phyloP scores from a whole-genome alignment of 2,888 invertebrate genomes.

The Minunthozetes semirufus region DNA sequence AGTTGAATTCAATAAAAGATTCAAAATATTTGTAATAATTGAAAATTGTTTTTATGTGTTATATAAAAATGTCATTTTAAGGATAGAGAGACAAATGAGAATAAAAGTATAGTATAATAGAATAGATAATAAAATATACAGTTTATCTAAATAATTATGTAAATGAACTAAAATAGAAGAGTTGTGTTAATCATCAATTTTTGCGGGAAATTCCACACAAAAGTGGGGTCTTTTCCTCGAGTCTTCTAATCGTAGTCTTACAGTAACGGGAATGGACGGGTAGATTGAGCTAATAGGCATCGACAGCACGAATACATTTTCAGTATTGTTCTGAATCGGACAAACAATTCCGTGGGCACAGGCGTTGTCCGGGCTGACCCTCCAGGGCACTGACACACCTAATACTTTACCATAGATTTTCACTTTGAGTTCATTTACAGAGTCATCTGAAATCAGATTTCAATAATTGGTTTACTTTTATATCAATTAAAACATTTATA shows the following conservation, averaged over 20 bases:
- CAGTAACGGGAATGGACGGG: not conserved
- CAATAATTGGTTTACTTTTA: not conserved
- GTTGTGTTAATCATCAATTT: not conserved
- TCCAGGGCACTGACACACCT: not conserved
- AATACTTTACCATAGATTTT: not conserved
- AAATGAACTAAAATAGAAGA: not conserved
- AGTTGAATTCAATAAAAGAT: too few relatives aligned
- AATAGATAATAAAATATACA: not conserved
- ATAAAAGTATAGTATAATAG: not conserved
- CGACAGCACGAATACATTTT: slow-evolving; percentile 39
- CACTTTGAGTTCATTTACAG: not conserved
- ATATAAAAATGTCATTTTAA: too few relatives aligned
- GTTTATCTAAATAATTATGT: not conserved
- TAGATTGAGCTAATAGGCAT: slow-evolving; percentile 41
- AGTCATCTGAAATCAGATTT: slow-evolving; percentile 1
- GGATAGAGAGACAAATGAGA: not conserved
- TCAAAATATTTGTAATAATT: too few relatives aligned
- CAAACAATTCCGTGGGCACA: not conserved
- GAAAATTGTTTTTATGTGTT: too few relatives aligned
- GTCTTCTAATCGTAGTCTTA: slow-evolving; percentile 3
- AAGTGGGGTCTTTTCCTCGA: not conserved
- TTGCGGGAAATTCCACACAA: slow-evolving; percentile 8
- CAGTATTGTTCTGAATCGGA: slow-evolving; percentile 13
- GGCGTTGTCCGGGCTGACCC: not conserved
- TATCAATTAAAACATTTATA: not conserved